phyloP scores from a whole-genome alignment of 2,888 invertebrate genomes.

The Polia nebulosa region DNA sequence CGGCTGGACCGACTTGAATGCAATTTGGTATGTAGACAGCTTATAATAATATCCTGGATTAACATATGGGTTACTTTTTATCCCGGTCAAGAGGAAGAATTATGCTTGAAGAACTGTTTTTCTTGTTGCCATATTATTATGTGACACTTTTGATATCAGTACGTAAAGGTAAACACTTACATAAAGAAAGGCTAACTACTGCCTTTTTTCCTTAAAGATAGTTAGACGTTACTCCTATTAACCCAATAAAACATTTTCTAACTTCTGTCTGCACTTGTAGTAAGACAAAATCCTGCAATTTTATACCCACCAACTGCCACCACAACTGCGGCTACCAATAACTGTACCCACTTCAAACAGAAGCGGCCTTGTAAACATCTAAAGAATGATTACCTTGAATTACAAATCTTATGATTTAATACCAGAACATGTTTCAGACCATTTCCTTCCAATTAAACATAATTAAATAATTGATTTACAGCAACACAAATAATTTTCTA shows the following conservation, averaged over 20 bases:
- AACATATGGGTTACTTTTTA: too few species aligned
- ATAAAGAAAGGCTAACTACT: background rate
- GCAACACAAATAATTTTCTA: constrained; percentile 69
- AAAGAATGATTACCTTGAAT: constrained; percentile 53
- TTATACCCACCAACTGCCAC: background rate
- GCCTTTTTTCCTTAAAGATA: constrained; percentile 9
- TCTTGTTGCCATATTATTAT: background rate
- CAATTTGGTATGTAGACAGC: too few species aligned
- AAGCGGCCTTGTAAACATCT: constrained; percentile 40
- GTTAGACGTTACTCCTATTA: background rate
- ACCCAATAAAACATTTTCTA: constrained; percentile 12
- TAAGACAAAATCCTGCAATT: constrained; percentile 12
- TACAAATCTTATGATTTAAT: constrained; percentile 53
- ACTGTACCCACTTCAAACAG: constrained; percentile 45
- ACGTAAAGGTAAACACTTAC: background rate
- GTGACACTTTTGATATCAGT: background rate
- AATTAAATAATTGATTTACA: constrained; percentile 72
- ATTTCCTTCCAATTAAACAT: constrained; percentile 69
- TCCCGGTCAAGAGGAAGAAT: too few species aligned
- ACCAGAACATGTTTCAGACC: constrained; percentile 44
- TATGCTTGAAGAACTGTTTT: too few species aligned
- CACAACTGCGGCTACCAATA: constrained; percentile 33
- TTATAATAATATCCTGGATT: too few species aligned
- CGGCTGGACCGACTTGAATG: too few species aligned
- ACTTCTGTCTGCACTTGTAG: constrained; percentile 1